A percentile compares a stretch with the other conserved stretches of the same genome.
Evolutionary conservation across 2,113 vertebrate genomes (phyloP).

Genomic region (Hippopotamus amphibius): DNA sequence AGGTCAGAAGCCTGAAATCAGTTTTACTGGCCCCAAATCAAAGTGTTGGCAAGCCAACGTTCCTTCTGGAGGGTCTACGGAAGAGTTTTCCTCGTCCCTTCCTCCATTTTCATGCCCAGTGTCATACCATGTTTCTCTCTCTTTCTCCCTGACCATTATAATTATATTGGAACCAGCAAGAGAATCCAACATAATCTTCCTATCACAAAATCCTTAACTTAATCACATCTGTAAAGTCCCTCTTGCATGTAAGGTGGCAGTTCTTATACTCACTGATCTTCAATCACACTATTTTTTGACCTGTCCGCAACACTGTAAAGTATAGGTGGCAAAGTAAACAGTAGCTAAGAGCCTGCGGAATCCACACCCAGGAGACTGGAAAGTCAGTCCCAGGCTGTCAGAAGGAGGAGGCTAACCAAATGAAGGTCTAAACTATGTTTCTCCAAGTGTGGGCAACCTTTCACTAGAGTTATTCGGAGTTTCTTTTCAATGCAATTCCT

Average conservation of each 20-base stretch:
- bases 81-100: background rate
- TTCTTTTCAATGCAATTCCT: background rate
- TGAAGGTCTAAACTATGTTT: background rate
- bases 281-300: background rate
- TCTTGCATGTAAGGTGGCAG: background rate
- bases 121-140: background rate
- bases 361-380: background rate
- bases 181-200: background rate
- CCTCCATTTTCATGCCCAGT: background rate
- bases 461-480: background rate
- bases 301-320: background rate
- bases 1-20: background rate
- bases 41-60: accelerated
- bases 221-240: background rate
- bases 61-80: background rate
- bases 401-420: background rate
- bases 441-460: background rate
- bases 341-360: background rate
- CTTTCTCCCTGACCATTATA: background rate
- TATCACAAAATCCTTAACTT: background rate
- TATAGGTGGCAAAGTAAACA: background rate
- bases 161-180: background rate
- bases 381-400: background rate
- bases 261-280: background rate
- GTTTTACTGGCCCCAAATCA: background rate